Evolutionary conservation across 2,888 invertebrate genomes (phyloP).

Genomic region (Drosophila maculinotata): DNA sequence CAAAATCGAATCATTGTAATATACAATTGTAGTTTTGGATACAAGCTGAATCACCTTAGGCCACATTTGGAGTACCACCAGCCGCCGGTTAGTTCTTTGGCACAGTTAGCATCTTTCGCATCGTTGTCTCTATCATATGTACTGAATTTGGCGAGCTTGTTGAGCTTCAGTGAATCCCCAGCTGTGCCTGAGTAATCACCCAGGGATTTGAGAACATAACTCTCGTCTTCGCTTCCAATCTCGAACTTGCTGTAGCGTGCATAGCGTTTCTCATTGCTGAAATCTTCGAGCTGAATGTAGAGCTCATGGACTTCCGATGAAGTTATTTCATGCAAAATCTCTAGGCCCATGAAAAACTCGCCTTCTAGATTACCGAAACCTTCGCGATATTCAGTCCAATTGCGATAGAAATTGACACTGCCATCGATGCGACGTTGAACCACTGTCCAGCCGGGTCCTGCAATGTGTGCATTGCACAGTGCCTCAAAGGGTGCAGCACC

Average conservation of each 20-base stretch:
- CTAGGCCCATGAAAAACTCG: constrained; percentile 20
- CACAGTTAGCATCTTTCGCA: constrained; percentile 4
- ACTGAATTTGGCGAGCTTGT: constrained; percentile 5
- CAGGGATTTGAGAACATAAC: constrained; percentile 17
- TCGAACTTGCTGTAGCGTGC: constrained; percentile 17
- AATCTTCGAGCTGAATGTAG: constrained; percentile 22
- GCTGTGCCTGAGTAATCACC: constrained; percentile 26
- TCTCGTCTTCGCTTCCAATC: constrained; percentile 13
- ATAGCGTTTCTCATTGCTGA: constrained; percentile 2
- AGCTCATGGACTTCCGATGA: constrained; percentile 13
- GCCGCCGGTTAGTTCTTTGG: background rate
- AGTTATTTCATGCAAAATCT: constrained; percentile 11
- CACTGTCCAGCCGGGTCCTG: constrained; percentile 23
- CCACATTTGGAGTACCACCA: constrained; percentile 32
- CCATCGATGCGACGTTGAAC: constrained; percentile 27
- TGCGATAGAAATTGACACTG: constrained; percentile 2
- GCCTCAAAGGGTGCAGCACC: background rate
- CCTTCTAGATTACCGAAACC: constrained; percentile 11
- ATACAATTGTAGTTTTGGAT: no score
- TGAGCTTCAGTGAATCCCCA: constrained; percentile 7
- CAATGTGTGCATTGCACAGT: constrained; percentile 5
- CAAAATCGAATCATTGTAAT: background rate
- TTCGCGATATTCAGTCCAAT: constrained; percentile 9
- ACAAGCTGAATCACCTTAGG: constrained; percentile 6
- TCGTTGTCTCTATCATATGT: constrained; percentile 25